Evolutionary conservation across 2,888 invertebrate species (phyloP).

Genomic region (Pseudococcus longispinus): DNA sequence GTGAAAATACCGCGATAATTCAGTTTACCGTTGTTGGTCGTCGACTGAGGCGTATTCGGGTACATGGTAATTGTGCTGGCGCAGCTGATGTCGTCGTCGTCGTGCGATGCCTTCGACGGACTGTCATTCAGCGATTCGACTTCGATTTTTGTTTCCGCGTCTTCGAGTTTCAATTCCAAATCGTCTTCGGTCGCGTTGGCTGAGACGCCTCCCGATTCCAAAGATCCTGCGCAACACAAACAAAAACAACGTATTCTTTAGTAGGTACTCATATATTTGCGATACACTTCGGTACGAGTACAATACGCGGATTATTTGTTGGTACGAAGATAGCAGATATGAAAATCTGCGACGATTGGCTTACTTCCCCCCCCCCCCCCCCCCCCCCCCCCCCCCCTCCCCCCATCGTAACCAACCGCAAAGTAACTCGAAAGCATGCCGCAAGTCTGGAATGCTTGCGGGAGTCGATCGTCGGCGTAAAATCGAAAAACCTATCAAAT

Average conservation of each 20-base stretch:
- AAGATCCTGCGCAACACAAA: conserved; percentile 58
- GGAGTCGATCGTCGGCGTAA: no score
- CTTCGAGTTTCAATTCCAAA: conserved; percentile 55
- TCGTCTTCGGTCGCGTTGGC: conserved; percentile 52
- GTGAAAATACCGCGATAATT: conserved; percentile 76
- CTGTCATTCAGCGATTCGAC: conserved; percentile 57
- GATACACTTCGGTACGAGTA: no score
- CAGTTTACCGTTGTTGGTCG: conserved; percentile 62
- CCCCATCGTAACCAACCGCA: no score
- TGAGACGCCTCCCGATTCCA: conserved; percentile 58
- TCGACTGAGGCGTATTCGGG: conserved; percentile 60
- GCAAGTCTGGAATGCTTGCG: no score
- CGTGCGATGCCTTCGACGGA: conserved; percentile 55
- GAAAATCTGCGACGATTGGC: no score
- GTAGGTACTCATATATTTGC: no score
- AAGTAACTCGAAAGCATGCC: no score
- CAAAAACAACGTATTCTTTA: background rate
- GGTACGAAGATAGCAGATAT: no score
- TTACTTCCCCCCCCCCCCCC: no score
- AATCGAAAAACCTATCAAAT: no score
- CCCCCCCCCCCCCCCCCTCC: no score
- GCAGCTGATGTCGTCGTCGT: conserved; percentile 55
- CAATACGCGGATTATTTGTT: no score
- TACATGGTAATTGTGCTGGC: conserved; percentile 55
- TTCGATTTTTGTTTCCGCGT: conserved; percentile 55